These are phyloP conservation scores for Colinus virginianus DNA, from an alignment of 2,113 vertebrate genomes.

Conservation along the genomic window DNA sequence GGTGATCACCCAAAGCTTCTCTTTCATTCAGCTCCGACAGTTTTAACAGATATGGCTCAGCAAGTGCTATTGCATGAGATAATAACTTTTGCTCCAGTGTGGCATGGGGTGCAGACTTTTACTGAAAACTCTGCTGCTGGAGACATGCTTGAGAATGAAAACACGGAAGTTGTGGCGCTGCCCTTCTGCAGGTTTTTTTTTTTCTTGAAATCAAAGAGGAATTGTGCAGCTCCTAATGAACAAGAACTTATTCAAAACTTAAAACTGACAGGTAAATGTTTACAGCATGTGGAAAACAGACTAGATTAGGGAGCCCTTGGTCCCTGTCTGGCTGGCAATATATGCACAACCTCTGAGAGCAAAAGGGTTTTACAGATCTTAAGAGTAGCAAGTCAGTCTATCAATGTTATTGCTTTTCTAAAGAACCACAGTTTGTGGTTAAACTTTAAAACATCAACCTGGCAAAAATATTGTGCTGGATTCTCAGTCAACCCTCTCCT, in stretches of 20 bases:
- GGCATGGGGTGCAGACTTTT: neutral
- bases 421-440: neutral
- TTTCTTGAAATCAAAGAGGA: neutral
- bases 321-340: neutral
- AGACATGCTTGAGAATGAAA: neutral
- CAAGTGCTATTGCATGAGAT: accelerated
- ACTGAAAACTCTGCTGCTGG: neutral
- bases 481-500: neutral
- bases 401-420: accelerated
- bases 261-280: neutral
- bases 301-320: no score
- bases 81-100: accelerated
- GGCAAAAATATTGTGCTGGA: neutral
- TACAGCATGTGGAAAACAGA: neutral
- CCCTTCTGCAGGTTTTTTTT: neutral
- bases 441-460: neutral
- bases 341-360: neutral
- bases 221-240: neutral
- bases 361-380: neutral
- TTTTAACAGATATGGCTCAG: neutral
- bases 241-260: neutral
- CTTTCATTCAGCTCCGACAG: neutral
- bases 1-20: neutral
- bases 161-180: neutral
- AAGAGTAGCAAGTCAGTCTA: neutral